These are phyloP conservation scores for Hermodice carunculata DNA, from an alignment of 2,888 invertebrate genomes.

Conservation along the genomic window DNA sequence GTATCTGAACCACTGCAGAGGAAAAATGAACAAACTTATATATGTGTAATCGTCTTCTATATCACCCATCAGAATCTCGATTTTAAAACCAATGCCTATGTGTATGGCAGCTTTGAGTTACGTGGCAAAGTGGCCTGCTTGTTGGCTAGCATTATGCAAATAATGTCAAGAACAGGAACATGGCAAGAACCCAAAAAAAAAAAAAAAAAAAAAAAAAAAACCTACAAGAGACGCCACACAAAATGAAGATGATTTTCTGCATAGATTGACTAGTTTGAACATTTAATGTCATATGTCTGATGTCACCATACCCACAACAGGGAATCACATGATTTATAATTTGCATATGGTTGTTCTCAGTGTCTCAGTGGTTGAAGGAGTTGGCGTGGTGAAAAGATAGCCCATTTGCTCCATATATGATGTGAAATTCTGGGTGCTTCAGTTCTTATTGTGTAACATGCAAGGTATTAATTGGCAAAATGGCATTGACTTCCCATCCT, in stretches of 20 bases:
- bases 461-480: too few species aligned
- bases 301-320: neutral
- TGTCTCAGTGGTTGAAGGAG: too few species aligned
- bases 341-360: neutral
- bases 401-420: too few species aligned
- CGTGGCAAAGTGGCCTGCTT: neutral
- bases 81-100: neutral
- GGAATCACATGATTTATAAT: neutral
- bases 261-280: too few species aligned
- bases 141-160: neutral
- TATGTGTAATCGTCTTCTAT: constrained; percentile 49
- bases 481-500: too few species aligned
- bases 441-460: too few species aligned
- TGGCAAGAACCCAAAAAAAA: constrained; percentile 43
- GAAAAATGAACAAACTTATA: constrained; percentile 48
- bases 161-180: constrained; percentile 22
- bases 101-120: too few species aligned
- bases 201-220: constrained; percentile 46
- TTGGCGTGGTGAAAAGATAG: too few species aligned
- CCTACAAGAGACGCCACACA: constrained; percentile 35
- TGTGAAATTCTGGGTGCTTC: too few species aligned
- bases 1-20: constrained; percentile 56
- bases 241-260: too few species aligned
- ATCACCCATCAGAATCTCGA: constrained; percentile 45
- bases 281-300: too few species aligned